Evolutionary conservation across 2,113 vertebrate genomes (phyloP).

Genomic region (Erythrolamprus reginae): DNA sequence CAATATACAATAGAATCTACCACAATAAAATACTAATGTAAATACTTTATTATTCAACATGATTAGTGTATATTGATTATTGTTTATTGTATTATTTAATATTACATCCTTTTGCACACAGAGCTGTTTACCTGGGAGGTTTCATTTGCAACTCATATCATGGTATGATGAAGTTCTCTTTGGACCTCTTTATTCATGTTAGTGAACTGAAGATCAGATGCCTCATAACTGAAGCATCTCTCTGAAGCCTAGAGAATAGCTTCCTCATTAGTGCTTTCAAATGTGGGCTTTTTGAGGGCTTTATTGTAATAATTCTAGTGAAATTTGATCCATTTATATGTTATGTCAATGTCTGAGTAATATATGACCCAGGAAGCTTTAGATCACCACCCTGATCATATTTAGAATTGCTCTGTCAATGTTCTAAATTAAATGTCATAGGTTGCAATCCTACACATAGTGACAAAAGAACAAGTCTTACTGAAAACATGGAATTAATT

Average conservation of each 20-base stretch:
- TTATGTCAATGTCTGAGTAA: background rate
- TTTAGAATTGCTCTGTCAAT: background rate
- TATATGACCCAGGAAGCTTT: background rate
- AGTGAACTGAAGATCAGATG: background rate
- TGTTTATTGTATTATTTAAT: background rate
- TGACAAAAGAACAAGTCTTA: background rate
- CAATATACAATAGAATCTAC: background rate
- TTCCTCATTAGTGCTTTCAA: background rate
- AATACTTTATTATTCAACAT: background rate
- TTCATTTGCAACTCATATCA: background rate
- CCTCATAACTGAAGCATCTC: background rate
- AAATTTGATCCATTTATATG: background rate
- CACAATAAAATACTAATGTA: background rate
- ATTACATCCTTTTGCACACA: background rate
- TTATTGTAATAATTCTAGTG: background rate
- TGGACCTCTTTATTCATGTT: background rate
- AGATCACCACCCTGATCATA: background rate
- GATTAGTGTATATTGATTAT: background rate
- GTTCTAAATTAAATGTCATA: background rate
- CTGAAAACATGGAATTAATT: background rate
- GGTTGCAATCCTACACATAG: background rate
- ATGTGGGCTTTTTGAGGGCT: background rate
- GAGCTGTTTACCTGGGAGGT: background rate
- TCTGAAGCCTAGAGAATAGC: background rate
- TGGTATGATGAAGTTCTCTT: background rate